Evolutionary conservation across 2,888 invertebrate species (phyloP).

Genomic region (Lasius fuliginosus): DNA sequence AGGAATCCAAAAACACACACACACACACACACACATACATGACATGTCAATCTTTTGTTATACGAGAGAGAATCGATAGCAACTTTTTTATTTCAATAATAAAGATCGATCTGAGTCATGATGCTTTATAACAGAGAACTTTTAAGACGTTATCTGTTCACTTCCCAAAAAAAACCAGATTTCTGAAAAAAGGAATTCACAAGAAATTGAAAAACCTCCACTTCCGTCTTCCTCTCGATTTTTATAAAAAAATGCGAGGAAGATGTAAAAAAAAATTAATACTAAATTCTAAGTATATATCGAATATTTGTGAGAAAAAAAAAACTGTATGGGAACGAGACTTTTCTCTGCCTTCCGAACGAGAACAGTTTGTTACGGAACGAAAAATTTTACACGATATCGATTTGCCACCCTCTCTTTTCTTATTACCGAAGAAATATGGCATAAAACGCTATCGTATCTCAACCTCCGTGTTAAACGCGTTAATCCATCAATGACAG

Average conservation of each 20-base stretch:
- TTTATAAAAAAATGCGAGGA: not conserved
- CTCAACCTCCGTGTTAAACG: slow-evolving; percentile 38
- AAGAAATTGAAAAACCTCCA: not conserved
- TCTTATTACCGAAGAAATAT: slow-evolving; percentile 27
- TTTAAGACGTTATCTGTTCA: not conserved
- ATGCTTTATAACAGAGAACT: slow-evolving; percentile 8
- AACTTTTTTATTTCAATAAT: slow-evolving; percentile 36
- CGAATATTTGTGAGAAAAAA: slow-evolving; percentile 18
- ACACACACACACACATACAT: not conserved
- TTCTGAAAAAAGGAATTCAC: not conserved
- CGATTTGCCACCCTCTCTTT: slow-evolving; percentile 22
- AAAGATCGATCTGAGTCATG: slow-evolving; percentile 9
- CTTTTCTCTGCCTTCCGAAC: not conserved
- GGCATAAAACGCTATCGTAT: slow-evolving; percentile 4
- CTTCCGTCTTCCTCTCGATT: not conserved
- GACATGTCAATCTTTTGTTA: slow-evolving; percentile 16
- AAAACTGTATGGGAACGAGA: not conserved
- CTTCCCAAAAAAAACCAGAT: not conserved
- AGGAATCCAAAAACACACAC: not conserved
- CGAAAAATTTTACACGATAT: slow-evolving; percentile 25
- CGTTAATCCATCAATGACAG: slow-evolving; percentile 86
- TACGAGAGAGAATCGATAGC: not conserved
- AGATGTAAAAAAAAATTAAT: not conserved
- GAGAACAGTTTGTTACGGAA: not conserved
- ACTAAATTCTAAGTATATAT: not conserved